A percentile compares a stretch with the other conserved stretches of the same genome.
Evolutionary conservation across 2,888 invertebrate species (phyloP).

Genomic region (Eledona agricola): DNA sequence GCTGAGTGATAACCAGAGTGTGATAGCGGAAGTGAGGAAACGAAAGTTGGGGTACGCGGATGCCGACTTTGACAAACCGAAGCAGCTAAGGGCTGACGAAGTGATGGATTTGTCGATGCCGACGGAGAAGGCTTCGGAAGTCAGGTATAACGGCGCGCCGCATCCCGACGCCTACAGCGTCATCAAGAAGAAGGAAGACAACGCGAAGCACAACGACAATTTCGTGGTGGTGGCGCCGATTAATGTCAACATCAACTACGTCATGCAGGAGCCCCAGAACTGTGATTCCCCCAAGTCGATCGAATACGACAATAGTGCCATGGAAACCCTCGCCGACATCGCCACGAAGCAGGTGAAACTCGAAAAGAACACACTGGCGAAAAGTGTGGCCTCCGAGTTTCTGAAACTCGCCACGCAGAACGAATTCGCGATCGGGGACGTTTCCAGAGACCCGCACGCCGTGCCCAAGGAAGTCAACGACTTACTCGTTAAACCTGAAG

Average conservation of each 20-base stretch:
- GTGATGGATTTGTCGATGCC: conserved; percentile 58
- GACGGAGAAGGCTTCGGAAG: conserved; percentile 16
- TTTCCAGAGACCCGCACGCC: conserved; percentile 42
- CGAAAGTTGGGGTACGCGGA: conserved; percentile 32
- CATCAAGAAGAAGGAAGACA: conserved; percentile 20
- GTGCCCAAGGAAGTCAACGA: conserved; percentile 58
- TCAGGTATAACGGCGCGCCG: conserved; percentile 12
- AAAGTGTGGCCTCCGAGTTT: conserved; percentile 73
- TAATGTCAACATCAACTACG: conserved; percentile 31
- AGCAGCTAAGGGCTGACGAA: conserved; percentile 55
- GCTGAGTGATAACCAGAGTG: conserved; percentile 22
- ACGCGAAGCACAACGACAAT: conserved; percentile 28
- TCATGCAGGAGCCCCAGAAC: conserved; percentile 23
- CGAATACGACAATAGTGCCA: conserved; percentile 61
- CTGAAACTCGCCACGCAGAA: conserved; percentile 68
- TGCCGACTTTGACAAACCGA: conserved; percentile 41
- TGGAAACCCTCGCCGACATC: conserved; percentile 62
- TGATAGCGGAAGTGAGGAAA: conserved; percentile 31
- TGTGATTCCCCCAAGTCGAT: conserved; percentile 35
- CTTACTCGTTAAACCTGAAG: conserved; percentile 61
- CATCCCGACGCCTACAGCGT: conserved; percentile 7
- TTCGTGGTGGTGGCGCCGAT: conserved; percentile 20
- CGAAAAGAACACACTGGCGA: conserved; percentile 65
- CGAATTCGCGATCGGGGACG: conserved; percentile 49
- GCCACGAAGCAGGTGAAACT: conserved; percentile 62